phyloP scores from a whole-genome alignment of 2,113 vertebrate genomes.

The Platycercus adscitus region DNA sequence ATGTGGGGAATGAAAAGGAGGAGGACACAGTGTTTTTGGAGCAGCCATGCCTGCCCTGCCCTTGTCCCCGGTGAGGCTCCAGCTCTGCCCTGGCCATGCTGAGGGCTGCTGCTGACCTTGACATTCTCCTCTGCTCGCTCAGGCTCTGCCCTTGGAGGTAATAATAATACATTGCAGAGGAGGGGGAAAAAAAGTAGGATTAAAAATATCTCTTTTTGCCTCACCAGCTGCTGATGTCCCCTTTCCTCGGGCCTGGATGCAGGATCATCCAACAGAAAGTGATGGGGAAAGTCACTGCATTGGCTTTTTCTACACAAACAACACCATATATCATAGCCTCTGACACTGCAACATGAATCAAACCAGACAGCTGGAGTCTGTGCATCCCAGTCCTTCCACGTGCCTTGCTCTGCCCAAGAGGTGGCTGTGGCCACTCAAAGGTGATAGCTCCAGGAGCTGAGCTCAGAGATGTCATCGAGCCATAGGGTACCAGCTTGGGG shows the following conservation, averaged over 20 bases:
- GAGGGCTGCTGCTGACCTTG: background rate
- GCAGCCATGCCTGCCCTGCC: background rate
- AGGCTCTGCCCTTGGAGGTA: background rate
- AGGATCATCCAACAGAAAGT: background rate
- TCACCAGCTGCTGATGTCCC: background rate
- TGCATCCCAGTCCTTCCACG: background rate
- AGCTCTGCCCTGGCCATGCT: background rate
- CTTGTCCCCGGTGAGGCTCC: background rate
- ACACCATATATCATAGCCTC: background rate
- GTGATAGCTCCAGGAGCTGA: background rate
- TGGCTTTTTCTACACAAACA: background rate
- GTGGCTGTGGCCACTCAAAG: background rate
- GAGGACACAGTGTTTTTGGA: background rate
- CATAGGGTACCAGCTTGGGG: background rate
- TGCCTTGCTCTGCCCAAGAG: background rate
- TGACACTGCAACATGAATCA: background rate
- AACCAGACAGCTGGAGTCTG: background rate
- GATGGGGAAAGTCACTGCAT: background rate
- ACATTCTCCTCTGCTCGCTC: background rate
- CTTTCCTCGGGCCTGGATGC: background rate
- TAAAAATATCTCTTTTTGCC: background rate
- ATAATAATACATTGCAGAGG: background rate
- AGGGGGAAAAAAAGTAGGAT: background rate
- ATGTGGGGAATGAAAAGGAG: background rate
- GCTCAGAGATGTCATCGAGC: background rate